phyloP scores from a whole-genome alignment of 2,797 vertebrate genomes.

The Pelodytes ibericus region DNA sequence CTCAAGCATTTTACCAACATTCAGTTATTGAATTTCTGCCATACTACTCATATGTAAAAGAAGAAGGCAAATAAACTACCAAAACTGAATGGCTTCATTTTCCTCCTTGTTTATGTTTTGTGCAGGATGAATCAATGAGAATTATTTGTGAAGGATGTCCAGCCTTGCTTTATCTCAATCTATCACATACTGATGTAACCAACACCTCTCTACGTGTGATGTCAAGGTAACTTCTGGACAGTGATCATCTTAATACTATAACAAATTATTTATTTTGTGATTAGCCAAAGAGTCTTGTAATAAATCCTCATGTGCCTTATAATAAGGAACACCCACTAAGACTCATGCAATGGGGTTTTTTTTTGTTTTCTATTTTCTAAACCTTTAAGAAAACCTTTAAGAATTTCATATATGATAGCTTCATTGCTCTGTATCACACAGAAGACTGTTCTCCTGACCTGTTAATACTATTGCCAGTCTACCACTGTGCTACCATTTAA shows the following conservation, averaged over 20 bases:
- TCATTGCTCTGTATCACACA: not conserved
- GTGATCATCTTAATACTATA: not conserved
- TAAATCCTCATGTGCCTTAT: not conserved
- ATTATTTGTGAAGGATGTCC: conserved; percentile 75
- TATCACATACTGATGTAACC: conserved; percentile 76
- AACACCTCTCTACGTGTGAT: conserved; percentile 73
- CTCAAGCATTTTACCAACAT: too few relatives aligned
- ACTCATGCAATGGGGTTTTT: not conserved
- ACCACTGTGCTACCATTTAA: conserved; percentile 13
- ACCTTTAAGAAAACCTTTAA: not conserved
- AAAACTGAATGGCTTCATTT: not conserved
- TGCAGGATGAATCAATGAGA: conserved; percentile 78
- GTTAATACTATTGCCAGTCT: conserved; percentile 13
- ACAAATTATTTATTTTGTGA: not conserved
- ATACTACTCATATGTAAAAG: too few relatives aligned
- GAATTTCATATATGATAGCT: not conserved
- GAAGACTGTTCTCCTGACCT: not conserved
- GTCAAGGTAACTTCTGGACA: conserved; percentile 71
- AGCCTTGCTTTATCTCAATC: conserved; percentile 78
- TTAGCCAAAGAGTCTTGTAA: not conserved
- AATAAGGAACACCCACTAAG: not conserved
- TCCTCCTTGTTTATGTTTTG: conserved; percentile 42
- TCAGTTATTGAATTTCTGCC: too few relatives aligned
- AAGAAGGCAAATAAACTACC: not conserved
- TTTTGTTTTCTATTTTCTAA: not conserved